phyloP scores from a whole-genome alignment of 35 echinoderm and acorn worm genomes.

The Stichopus chloronotus region DNA sequence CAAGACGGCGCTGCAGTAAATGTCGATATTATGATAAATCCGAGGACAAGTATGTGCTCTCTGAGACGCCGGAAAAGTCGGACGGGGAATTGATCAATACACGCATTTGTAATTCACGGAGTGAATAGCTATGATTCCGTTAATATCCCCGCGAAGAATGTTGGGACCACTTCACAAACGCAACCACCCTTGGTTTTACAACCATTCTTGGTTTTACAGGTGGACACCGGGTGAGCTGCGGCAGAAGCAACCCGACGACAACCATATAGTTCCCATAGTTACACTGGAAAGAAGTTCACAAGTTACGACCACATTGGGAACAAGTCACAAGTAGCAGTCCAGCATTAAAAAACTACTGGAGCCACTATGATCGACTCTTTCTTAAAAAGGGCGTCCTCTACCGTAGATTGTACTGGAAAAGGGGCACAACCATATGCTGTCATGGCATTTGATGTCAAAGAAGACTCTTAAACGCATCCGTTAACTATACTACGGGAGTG shows the following conservation, averaged over 20 bases:
- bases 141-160: not conserved
- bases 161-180: not conserved
- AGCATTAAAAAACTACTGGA: constrained; percentile 21
- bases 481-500: constrained; percentile 64
- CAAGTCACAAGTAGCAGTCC: not conserved
- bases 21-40: not conserved
- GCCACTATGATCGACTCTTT: constrained; percentile 59
- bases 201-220: not conserved
- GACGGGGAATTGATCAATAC: not conserved
- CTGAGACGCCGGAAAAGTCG: not conserved
- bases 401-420: constrained; percentile 54
- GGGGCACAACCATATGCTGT: constrained; percentile 56
- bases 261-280: not conserved
- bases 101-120: not conserved
- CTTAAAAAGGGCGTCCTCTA: constrained; percentile 60
- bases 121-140: not conserved
- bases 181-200: not conserved
- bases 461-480: constrained; percentile 58
- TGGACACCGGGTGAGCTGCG: not conserved
- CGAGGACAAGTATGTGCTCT: not conserved
- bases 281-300: not conserved
- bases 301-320: constrained; percentile 14
- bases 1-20: constrained; percentile 26
- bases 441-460: constrained; percentile 42
- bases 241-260: not conserved